Conservation (phyloP, 2,797 vertebrate genomes). For the Acanthornis magna region DNA sequence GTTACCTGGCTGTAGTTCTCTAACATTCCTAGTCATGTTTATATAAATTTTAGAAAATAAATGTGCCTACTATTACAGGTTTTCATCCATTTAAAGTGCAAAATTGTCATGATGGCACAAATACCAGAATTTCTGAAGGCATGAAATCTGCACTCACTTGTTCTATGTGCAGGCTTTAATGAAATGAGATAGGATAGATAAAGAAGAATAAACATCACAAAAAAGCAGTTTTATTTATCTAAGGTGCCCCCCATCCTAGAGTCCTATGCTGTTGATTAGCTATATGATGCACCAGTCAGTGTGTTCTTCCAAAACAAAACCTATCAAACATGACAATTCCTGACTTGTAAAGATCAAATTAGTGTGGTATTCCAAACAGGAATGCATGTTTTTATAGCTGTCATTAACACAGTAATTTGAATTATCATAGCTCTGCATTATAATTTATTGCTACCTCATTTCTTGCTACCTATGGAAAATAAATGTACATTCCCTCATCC, state of each 20-base stretch:
- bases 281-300: background rate
- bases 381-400: background rate
- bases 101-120: background rate
- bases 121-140: background rate
- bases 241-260: background rate
- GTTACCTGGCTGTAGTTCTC: background rate
- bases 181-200: background rate
- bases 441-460: background rate
- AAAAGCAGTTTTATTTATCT: background rate
- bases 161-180: background rate
- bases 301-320: background rate
- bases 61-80: background rate
- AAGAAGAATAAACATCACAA: background rate
- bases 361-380: background rate
- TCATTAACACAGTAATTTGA: background rate
- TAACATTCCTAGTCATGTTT: background rate
- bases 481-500: background rate
- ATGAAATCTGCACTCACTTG: background rate
- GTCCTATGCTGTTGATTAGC: background rate
- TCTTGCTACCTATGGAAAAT: background rate
- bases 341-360: background rate
- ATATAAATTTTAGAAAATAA: background rate
- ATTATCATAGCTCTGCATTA: background rate
- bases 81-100: background rate
- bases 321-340: background rate